A percentile compares a stretch with the other conserved stretches of the same genome.
Evolutionary conservation across 2,888 invertebrate genomes (phyloP).

Genomic region (Cantharis flavilabris): DNA sequence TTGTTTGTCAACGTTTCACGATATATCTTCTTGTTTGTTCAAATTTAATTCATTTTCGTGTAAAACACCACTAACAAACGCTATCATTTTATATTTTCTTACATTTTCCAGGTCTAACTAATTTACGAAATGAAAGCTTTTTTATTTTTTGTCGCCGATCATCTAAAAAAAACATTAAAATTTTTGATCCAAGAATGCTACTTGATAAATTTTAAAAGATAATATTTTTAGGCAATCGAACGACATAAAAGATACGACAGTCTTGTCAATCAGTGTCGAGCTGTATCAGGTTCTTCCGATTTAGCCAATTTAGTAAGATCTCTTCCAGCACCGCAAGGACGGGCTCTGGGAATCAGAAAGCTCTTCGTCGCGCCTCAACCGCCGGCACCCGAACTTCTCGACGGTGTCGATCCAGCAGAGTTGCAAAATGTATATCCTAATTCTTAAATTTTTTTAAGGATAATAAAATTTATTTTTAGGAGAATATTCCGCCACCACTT

Average conservation of each 20-base stretch:
- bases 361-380: constrained; percentile 72
- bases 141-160: not conserved
- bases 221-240: constrained; percentile 69
- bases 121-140: not conserved
- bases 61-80: not conserved
- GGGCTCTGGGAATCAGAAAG: constrained; percentile 56
- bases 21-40: not conserved
- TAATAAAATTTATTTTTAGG: constrained; percentile 53
- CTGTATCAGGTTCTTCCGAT: constrained; percentile 74
- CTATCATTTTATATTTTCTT: not conserved
- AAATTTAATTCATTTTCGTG: not conserved
- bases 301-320: constrained; percentile 78
- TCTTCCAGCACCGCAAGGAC: constrained; percentile 61
- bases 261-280: constrained; percentile 76
- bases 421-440: not conserved
- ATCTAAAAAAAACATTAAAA: not conserved
- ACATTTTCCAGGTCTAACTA: not conserved
- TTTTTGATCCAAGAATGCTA: not conserved
- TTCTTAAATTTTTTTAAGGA: not conserved
- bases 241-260: constrained; percentile 84
- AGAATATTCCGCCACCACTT: constrained; percentile 73
- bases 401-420: constrained; percentile 51
- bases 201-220: not conserved
- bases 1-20: not conserved
- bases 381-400: constrained; percentile 60